Conservation (phyloP, 2,888 invertebrate genomes). For the Tipula unca region DNA sequence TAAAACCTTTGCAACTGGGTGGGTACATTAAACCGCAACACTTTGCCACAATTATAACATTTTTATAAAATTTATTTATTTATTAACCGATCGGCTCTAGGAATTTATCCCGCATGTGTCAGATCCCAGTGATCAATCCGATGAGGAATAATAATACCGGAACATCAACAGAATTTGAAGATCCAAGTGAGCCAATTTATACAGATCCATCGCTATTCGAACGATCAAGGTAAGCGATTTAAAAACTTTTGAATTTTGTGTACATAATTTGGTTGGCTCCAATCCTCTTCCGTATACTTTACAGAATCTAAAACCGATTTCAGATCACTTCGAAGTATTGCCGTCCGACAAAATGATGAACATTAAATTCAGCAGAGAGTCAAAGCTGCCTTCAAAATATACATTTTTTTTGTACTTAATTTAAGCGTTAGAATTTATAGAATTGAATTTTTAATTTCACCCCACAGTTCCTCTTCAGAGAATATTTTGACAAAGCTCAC, state of each 20-base stretch:
- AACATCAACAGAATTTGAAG: slow-evolving; percentile 53
- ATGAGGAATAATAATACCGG: slow-evolving; percentile 45
- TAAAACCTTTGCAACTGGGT: slow-evolving; percentile 61
- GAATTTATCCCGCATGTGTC: slow-evolving; percentile 43
- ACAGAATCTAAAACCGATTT: slow-evolving; percentile 24
- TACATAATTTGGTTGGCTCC: slow-evolving; percentile 31
- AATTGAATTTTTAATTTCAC: not conserved
- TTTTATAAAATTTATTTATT: slow-evolving; percentile 16
- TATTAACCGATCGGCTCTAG: slow-evolving; percentile 28
- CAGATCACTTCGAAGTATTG: slow-evolving; percentile 41
- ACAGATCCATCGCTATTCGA: slow-evolving; percentile 88
- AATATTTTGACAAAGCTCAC: not conserved
- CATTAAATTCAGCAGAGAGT: not conserved
- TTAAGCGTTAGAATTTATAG: not conserved
- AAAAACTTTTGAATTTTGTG: slow-evolving; percentile 19
- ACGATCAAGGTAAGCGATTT: slow-evolving; percentile 53
- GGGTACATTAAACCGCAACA: slow-evolving; percentile 25
- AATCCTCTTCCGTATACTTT: slow-evolving; percentile 28
- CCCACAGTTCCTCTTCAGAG: not conserved
- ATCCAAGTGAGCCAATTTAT: slow-evolving; percentile 89
- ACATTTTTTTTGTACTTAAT: not conserved
- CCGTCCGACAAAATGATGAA: slow-evolving; percentile 25
- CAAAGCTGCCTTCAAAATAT: not conserved
- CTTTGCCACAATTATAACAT: not conserved
- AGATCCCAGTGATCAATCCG: slow-evolving; percentile 43